These are phyloP conservation scores for Cochlearius cochlearius DNA, from an alignment of 2,113 vertebrate species.

Conservation along the genomic window DNA sequence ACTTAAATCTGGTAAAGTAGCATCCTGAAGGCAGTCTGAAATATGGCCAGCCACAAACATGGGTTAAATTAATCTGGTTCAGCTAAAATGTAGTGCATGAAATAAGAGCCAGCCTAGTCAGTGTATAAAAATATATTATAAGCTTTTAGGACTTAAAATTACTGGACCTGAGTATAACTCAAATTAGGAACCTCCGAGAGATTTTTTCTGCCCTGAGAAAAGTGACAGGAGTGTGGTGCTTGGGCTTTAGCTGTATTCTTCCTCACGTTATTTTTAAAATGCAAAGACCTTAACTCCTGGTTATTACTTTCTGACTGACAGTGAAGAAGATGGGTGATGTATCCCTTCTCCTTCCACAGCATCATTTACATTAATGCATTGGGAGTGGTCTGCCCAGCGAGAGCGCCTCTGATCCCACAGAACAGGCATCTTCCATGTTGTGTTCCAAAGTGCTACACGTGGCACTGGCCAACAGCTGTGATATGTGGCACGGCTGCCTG, in stretches of 20 bases:
- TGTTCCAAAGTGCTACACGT: not conserved
- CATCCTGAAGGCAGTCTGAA: conserved; percentile 24
- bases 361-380: rapidly evolving
- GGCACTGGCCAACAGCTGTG: not conserved
- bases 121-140: conserved; percentile 25
- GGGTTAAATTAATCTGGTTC: conserved; percentile 43
- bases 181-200: not conserved
- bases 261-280: not conserved
- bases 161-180: not conserved
- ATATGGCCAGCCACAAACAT: conserved; percentile 8
- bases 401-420: rapidly evolving
- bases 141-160: conserved; percentile 9
- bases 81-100: conserved; percentile 7
- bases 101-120: conserved; percentile 29
- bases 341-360: not conserved
- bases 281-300: not conserved
- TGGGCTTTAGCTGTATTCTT: not conserved
- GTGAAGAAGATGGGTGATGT: not conserved
- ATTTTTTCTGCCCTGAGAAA: not conserved
- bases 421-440: not conserved
- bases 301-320: not conserved
- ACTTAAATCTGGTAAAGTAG: conserved; percentile 36
- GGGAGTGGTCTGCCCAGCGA: rapidly evolving
- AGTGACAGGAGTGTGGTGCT: not conserved
- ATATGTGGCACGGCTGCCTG: rapidly evolving